A percentile compares a stretch with the other conserved stretches of the same genome.
These are phyloP conservation scores for Urocitellus parryii DNA, from an alignment of 2,113 vertebrate species.

Conservation along the genomic window DNA sequence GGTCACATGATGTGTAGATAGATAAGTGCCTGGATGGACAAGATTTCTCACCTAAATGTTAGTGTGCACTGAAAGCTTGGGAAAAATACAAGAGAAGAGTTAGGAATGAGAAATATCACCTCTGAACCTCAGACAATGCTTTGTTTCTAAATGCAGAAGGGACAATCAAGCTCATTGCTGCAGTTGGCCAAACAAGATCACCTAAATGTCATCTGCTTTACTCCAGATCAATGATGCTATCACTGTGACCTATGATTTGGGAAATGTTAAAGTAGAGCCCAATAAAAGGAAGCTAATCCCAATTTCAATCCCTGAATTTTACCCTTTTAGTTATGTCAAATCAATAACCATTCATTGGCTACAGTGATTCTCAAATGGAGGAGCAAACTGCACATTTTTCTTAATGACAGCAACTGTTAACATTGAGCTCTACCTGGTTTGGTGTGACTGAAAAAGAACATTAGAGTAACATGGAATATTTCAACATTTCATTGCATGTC, in stretches of 20 bases:
- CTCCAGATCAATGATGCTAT: slow-evolving; percentile 49
- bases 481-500: not conserved
- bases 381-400: slow-evolving; percentile 61
- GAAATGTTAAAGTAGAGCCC: slow-evolving; percentile 66
- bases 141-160: slow-evolving; percentile 50
- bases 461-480: not conserved
- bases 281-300: slow-evolving; percentile 59
- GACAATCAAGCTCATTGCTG: slow-evolving; percentile 11
- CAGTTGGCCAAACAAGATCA: slow-evolving; percentile 48
- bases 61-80: not conserved
- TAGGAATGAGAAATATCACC: slow-evolving; percentile 47
- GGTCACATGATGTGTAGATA: not conserved
- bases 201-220: slow-evolving; percentile 55
- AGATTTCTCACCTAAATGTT: slow-evolving; percentile 33
- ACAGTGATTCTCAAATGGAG: slow-evolving; percentile 50
- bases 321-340: slow-evolving; percentile 60
- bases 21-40: not conserved
- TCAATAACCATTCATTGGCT: slow-evolving; percentile 69
- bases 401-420: slow-evolving; percentile 68
- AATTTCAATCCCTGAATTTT: slow-evolving; percentile 67
- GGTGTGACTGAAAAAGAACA: slow-evolving; percentile 19
- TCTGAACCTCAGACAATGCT: slow-evolving; percentile 9
- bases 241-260: slow-evolving; percentile 53
- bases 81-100: not conserved
- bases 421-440: slow-evolving; percentile 51